Conservation (phyloP, 2,888 invertebrate genomes). For the Stenurella melanura region DNA sequence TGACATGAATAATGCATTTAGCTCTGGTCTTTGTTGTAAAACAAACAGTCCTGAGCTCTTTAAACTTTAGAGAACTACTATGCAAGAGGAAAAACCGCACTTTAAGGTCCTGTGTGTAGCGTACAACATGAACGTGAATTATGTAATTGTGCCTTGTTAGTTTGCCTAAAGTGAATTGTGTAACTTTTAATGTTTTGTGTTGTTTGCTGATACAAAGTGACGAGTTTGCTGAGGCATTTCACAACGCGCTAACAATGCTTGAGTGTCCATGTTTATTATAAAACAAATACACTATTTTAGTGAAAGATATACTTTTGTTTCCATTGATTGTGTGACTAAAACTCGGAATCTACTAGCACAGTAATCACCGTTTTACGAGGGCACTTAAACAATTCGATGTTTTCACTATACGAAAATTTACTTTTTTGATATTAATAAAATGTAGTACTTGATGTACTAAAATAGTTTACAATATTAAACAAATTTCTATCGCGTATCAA, state of each 20-base stretch:
- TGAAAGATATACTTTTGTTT: no score
- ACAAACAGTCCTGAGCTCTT: conserved; percentile 8
- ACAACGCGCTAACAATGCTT: neutral
- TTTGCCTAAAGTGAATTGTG: no score
- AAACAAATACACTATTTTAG: no score
- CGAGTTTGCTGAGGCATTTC: neutral
- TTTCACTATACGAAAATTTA: no score
- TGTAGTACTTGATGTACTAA: no score
- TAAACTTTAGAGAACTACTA: neutral
- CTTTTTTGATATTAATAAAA: no score
- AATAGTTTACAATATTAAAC: no score
- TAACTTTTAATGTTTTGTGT: neutral
- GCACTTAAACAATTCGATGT: no score
- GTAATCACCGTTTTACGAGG: no score
- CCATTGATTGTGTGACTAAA: no score
- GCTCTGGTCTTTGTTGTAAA: neutral
- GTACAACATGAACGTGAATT: neutral
- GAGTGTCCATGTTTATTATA: neutral
- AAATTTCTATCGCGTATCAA: no score
- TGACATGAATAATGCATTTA: conserved; percentile 18
- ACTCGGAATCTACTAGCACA: no score
- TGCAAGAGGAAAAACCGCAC: neutral
- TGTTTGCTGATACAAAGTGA: neutral
- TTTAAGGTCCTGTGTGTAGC: neutral
- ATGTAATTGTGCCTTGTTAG: neutral